Conservation (phyloP, 1,140 invertebrate genomes). For the Diploscapter pachys region DNA sequence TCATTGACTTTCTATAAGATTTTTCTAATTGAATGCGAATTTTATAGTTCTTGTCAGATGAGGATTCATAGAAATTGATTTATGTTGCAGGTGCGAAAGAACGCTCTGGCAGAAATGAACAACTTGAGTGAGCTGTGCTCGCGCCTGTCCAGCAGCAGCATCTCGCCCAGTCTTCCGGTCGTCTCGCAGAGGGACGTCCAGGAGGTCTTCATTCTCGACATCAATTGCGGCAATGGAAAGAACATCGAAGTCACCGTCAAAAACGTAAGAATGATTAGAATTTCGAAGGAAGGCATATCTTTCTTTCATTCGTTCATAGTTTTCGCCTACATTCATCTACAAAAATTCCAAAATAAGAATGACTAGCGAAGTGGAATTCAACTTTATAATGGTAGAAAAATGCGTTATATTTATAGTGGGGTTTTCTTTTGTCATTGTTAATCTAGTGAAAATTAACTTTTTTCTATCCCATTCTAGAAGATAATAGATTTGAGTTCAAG, state of each 20-base stretch:
- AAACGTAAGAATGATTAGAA: constrained; percentile 6
- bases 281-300: not conserved
- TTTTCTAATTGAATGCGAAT: no score
- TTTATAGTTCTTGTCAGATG: no score
- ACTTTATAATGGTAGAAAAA: not conserved
- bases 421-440: not conserved
- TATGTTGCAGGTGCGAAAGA: constrained; percentile 9
- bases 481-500: not conserved
- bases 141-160: constrained; percentile 16
- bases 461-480: not conserved
- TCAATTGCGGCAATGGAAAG: constrained; percentile 24
- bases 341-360: not conserved
- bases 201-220: constrained; percentile 28
- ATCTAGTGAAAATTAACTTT: not conserved
- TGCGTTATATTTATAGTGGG: not conserved
- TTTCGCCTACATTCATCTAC: not conserved
- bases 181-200: constrained; percentile 5
- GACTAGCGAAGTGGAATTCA: not conserved
- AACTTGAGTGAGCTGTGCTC: constrained; percentile 7
- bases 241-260: constrained; percentile 12
- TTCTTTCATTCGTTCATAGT: not conserved
- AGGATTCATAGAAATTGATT: not conserved
- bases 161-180: constrained; percentile 12
- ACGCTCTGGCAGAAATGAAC: constrained; percentile 13
- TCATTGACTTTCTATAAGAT: no score